Conservation (phyloP, 1,140 invertebrate genomes). For the Aphidius ervi region DNA sequence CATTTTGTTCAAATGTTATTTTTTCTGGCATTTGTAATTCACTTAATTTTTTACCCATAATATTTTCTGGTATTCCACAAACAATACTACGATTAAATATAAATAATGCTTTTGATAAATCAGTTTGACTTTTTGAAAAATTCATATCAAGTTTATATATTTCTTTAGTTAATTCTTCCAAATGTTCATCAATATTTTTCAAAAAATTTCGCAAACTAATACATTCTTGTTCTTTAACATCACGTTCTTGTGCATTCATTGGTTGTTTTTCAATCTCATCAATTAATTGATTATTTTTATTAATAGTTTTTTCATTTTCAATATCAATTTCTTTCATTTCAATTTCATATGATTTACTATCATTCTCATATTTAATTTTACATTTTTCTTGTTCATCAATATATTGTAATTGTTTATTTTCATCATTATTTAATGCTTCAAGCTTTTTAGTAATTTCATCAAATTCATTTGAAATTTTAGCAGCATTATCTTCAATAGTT, state of each 20-base stretch:
- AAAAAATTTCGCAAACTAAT: constrained; percentile 31
- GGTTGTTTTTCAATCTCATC: constrained; percentile 31
- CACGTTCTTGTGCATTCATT: constrained; percentile 34
- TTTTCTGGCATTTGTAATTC: constrained; percentile 38
- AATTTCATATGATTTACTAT: constrained; percentile 29
- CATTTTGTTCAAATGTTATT: constrained; percentile 26
- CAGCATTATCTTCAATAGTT: constrained; percentile 8
- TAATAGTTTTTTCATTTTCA: constrained; percentile 24
- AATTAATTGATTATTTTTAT: constrained; percentile 27
- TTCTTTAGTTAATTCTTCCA: constrained; percentile 40
- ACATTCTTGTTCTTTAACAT: constrained; percentile 33
- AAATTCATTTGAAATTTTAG: constrained; percentile 24
- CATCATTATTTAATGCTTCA: constrained; percentile 17
- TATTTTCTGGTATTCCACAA: constrained; percentile 26
- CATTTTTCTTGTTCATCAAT: constrained; percentile 25
- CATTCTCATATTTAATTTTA: constrained; percentile 22
- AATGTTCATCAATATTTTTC: constrained; percentile 33
- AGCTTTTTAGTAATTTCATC: constrained; percentile 24
- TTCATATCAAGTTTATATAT: constrained; percentile 37
- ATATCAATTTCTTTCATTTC: constrained; percentile 22
- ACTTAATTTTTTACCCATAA: constrained; percentile 24
- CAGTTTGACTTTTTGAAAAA: constrained; percentile 29
- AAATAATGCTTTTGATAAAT: constrained; percentile 34
- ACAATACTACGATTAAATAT: constrained; percentile 39
- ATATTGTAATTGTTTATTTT: constrained; percentile 20